Conservation (phyloP, 2,113 vertebrate genomes). For the Corydoras maculifer region DNA sequence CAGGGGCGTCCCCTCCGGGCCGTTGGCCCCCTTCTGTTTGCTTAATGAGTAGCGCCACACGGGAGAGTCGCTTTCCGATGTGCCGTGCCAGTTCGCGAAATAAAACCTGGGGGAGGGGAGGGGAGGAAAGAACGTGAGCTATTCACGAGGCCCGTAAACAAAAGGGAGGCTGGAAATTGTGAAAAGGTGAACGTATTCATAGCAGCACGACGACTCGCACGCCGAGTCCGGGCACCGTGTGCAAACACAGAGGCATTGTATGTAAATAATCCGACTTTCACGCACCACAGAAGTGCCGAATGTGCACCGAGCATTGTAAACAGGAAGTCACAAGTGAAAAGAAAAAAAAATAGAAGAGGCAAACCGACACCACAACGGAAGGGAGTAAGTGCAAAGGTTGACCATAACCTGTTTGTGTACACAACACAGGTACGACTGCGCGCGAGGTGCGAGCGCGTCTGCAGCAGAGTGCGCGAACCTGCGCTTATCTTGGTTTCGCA, state of each 20-base stretch:
- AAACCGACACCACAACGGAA: constrained; percentile 34
- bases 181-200: no score
- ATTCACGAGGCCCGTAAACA: no score
- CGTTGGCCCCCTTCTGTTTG: constrained; percentile 70
- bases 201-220: no score
- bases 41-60: constrained; percentile 88
- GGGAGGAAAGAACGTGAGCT: no score
- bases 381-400: constrained; percentile 33
- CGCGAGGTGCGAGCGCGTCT: constrained; percentile 5
- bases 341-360: constrained; percentile 16
- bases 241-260: constrained; percentile 10
- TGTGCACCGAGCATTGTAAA: constrained; percentile 39
- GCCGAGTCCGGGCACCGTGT: neutral
- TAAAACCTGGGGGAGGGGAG: constrained; percentile 73
- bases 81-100: constrained; percentile 96
- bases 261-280: constrained; percentile 16
- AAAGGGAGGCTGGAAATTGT: no score
- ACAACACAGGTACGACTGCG: constrained; percentile 42
- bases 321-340: constrained; percentile 46
- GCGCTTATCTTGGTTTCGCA: constrained; percentile 24
- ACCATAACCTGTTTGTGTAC: constrained; percentile 43
- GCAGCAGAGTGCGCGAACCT: neutral
- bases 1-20: constrained; percentile 78
- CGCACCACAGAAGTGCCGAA: constrained; percentile 14
- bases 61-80: constrained; percentile 78